Evolutionary conservation across 2,888 invertebrate species (phyloP), one percentile per base, ranked within the genome.

Genomic region (Agrochola lota): DNA sequence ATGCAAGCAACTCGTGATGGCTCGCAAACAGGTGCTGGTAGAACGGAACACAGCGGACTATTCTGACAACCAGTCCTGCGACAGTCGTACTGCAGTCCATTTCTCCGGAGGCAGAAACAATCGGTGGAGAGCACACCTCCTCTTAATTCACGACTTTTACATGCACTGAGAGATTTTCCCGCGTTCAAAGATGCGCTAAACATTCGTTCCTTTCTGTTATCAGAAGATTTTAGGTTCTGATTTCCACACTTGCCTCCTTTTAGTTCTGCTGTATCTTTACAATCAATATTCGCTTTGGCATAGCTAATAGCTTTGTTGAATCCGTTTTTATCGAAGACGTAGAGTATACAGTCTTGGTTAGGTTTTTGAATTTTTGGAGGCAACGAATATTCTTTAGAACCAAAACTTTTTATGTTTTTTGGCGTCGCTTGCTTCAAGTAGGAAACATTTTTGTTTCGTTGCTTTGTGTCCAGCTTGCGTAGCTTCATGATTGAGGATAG

Each of bases 81-180:
- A 85, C 97, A 97, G 77, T 97, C 96, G 80, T 97, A 96, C 87
- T 97, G 97, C 49, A 97, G 91, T 1, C 97, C 97, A 85, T 97
- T 97, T 75, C 97, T 94, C 46, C 97, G 96, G 57, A 97, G 93
- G 84, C 97, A 97, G 81, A 94, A 94, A 85, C 97, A 97, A 77
- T 97, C 97, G 0, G 95, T 96, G 79, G 96, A 96, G 17, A 97
- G 90, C 64, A 96, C 90, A 35, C 97, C 95, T 12, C 96, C 97
- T 66, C 97, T 93, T 35, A 97, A 92, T 85, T 97, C 97, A 17
- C 97, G 95, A 85, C 97, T 97, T 85, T 91, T 95, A 81, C 91
- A 90, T 8, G 77, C 3, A 26, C 77, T 88, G 5, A 92, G 57
- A 23, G 91, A 87, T 46, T 78, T 70, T 20, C 78, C 80, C 46